phyloP scores from a whole-genome alignment of 2,113 vertebrate species.

The Naja naja region DNA sequence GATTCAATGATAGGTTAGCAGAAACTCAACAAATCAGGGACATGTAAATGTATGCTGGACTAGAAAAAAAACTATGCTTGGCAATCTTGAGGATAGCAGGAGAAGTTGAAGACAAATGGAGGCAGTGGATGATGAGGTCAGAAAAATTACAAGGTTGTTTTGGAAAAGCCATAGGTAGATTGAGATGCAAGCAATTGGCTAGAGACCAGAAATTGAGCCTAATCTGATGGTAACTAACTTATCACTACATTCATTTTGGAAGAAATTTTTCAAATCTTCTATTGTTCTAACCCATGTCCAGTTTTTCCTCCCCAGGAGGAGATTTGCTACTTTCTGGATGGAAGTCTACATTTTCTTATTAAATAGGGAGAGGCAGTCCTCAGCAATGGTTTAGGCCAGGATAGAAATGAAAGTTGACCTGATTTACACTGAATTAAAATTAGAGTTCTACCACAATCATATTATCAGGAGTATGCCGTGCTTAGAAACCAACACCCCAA shows the following conservation, averaged over 20 bases:
- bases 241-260: background rate
- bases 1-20: background rate
- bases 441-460: background rate
- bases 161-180: background rate
- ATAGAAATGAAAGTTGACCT: background rate
- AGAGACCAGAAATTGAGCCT: background rate
- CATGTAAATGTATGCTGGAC: background rate
- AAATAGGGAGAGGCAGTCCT: background rate
- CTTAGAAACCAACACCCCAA: background rate
- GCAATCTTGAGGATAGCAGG: background rate
- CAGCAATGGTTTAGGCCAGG: background rate
- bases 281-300: background rate
- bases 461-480: background rate
- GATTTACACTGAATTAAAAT: background rate
- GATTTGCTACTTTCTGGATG: background rate
- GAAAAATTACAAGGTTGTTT: background rate
- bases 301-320: background rate
- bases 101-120: background rate
- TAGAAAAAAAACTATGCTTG: background rate
- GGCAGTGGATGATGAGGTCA: background rate
- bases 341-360: background rate
- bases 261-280: background rate
- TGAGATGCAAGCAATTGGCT: background rate
- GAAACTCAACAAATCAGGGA: background rate
- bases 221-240: background rate